Percentiles rank a stretch among this genome's conserved stretches.
Evolutionary conservation across 2,797 vertebrate species (phyloP).

Genomic region (Labeo calbasu): DNA sequence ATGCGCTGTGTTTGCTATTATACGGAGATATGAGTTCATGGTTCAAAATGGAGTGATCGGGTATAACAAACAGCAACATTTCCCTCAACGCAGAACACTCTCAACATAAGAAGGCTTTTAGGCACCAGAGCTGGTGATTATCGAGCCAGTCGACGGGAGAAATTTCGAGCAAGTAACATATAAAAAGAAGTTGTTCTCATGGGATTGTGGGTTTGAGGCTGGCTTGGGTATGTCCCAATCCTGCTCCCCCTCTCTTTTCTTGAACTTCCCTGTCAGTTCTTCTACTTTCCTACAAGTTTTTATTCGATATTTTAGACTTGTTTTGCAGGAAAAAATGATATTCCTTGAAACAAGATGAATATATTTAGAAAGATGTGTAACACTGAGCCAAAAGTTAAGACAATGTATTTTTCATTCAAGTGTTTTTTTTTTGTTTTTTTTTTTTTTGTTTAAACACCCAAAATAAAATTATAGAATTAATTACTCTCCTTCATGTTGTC

Average conservation of each 20-base stretch:
- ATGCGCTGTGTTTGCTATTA: slow-evolving; percentile 46
- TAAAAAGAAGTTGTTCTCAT: not conserved
- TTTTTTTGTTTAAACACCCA: too few species aligned
- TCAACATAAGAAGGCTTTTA: slow-evolving; percentile 58
- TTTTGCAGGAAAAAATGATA: not conserved
- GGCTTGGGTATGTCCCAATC: not conserved
- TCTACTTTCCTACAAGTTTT: not conserved
- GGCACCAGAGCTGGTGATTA: slow-evolving; percentile 29
- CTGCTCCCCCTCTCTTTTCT: not conserved
- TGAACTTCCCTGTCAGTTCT: not conserved
- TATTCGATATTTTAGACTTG: not conserved
- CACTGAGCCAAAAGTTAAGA: not conserved
- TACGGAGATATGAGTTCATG: slow-evolving; percentile 27
- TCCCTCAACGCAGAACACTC: slow-evolving; percentile 11
- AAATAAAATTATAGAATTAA: not conserved
- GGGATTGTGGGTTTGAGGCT: slow-evolving; percentile 2
- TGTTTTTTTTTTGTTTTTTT: too few species aligned
- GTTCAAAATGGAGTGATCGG: slow-evolving; percentile 37
- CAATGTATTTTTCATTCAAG: too few species aligned
- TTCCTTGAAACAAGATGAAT: not conserved
- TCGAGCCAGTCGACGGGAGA: not conserved
- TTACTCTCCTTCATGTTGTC: not conserved
- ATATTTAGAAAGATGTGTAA: not conserved
- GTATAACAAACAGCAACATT: slow-evolving; percentile 29
- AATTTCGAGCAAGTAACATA: slow-evolving; percentile 5